Evolutionary conservation across 2,888 invertebrate species (phyloP).

Genomic region (Eristalinus sepulchralis): DNA sequence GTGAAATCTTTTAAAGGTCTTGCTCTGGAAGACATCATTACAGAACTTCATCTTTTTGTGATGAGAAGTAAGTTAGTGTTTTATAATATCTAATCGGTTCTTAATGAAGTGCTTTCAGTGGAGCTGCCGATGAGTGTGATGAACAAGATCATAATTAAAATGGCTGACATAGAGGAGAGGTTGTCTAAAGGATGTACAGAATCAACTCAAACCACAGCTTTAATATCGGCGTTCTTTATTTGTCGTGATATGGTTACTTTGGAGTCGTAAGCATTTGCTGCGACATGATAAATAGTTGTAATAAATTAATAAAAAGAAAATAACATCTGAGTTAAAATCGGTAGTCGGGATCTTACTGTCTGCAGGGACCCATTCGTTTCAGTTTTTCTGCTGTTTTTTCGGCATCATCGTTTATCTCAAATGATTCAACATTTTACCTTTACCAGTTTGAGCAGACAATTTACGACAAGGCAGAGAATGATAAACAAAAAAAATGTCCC

Average conservation of each 20-base stretch:
- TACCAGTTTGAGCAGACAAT: too few species aligned
- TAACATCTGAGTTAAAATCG: background rate
- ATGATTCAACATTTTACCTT: too few species aligned
- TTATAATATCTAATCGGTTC: background rate
- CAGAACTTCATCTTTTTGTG: slow-evolving; percentile 93
- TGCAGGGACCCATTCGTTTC: too few species aligned
- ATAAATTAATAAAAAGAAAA: background rate
- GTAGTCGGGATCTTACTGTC: too few species aligned
- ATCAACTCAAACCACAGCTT: slow-evolving; percentile 92
- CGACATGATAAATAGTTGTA: background rate
- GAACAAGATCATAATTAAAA: slow-evolving; percentile 89
- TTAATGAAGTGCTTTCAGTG: slow-evolving; percentile 83
- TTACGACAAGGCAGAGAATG: too few species aligned
- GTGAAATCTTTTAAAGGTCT: slow-evolving; percentile 94
- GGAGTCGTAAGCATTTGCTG: slow-evolving; percentile 70
- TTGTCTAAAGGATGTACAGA: slow-evolving; percentile 94
- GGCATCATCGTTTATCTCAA: too few species aligned
- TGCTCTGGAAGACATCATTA: slow-evolving; percentile 95
- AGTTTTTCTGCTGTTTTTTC: too few species aligned
- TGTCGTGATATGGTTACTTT: slow-evolving; percentile 84
- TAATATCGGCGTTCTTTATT: slow-evolving; percentile 93
- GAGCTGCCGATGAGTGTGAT: slow-evolving; percentile 91
- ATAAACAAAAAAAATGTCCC: too few species aligned
- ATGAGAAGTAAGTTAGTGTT: slow-evolving; percentile 88
- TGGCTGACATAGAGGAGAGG: slow-evolving; percentile 94